phyloP scores from a whole-genome alignment of 2,113 vertebrate species.

The Limnothrissa miodon region DNA sequence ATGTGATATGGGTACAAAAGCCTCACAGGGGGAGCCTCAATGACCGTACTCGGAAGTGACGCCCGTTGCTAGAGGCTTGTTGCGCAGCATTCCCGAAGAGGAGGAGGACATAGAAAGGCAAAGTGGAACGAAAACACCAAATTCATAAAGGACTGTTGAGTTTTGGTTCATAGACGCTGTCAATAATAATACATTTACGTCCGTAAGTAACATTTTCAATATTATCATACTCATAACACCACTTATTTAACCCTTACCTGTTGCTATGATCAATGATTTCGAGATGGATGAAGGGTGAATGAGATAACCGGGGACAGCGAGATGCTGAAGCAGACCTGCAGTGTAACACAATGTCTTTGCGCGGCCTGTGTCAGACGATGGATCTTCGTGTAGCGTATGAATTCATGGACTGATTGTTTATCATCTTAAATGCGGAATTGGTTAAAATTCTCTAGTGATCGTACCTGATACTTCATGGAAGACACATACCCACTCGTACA shows the following conservation, averaged over 20 bases:
- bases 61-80: constrained; percentile 56
- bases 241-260: constrained; percentile 21
- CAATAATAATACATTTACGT: neutral
- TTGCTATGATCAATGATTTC: constrained; percentile 22
- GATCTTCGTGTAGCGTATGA: constrained; percentile 22
- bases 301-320: constrained; percentile 38
- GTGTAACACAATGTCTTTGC: neutral
- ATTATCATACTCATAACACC: neutral
- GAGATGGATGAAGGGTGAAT: constrained; percentile 35
- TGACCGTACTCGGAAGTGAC: constrained; percentile 66
- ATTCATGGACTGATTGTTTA: neutral
- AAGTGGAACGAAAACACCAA: constrained; percentile 34
- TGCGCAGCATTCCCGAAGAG: constrained; percentile 35
- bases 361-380: constrained; percentile 28
- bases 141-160: neutral
- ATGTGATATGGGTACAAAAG: neutral
- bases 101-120: constrained; percentile 52
- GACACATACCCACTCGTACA: constrained; percentile 3
- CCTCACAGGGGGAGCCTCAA: neutral
- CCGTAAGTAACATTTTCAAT: constrained; percentile 28
- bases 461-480: neutral
- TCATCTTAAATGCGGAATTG: neutral
- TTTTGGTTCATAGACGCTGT: neutral
- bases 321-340: constrained; percentile 36
- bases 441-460: neutral